Evolutionary conservation across 2,888 invertebrate species (phyloP).

Genomic region (Lithodes maja): DNA sequence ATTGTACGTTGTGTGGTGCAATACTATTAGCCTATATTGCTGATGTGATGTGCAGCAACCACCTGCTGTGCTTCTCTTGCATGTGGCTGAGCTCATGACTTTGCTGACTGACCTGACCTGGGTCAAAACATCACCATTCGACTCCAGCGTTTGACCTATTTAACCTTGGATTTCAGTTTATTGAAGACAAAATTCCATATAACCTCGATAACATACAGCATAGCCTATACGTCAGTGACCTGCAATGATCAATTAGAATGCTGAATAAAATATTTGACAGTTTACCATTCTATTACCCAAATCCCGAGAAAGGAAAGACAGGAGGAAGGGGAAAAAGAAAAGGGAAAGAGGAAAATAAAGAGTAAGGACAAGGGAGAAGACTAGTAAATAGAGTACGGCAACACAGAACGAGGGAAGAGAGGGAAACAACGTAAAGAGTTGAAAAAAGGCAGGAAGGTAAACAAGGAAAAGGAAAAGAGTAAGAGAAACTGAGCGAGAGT

Average conservation of each 20-base stretch:
- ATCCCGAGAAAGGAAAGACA: not conserved
- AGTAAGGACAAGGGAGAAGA: no score
- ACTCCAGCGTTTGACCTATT: not conserved
- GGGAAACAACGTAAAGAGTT: not conserved
- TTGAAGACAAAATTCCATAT: not conserved
- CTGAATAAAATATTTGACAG: not conserved
- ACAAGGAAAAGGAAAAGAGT: not conserved
- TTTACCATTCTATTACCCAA: not conserved
- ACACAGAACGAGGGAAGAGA: no score
- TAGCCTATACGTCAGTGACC: not conserved
- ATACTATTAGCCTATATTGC: no score
- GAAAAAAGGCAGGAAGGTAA: not conserved
- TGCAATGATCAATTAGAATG: not conserved
- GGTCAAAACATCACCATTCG: not conserved
- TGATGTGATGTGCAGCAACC: not conserved
- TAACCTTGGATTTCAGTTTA: not conserved
- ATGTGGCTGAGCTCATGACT: not conserved
- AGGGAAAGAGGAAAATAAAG: not conserved
- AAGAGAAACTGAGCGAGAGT: not conserved
- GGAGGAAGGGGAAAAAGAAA: not conserved
- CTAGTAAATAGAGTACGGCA: no score
- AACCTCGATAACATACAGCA: no score
- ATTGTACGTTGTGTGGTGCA: no score
- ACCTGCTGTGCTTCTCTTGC: not conserved
- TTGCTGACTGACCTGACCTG: not conserved